Conservation (phyloP, 2,113 vertebrate species). For the Urocolius indicus region DNA sequence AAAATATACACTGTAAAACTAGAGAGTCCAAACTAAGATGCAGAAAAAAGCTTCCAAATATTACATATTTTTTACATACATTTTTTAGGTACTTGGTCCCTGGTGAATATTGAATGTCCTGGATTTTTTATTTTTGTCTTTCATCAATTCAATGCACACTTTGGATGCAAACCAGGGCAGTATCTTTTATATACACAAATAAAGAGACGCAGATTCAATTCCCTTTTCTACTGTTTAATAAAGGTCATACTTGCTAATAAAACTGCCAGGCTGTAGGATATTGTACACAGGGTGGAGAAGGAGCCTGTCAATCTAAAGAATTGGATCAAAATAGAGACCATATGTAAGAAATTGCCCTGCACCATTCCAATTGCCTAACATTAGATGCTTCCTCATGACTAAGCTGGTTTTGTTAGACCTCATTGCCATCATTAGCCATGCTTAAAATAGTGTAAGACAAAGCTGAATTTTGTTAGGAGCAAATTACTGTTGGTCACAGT, state of each 20-base stretch:
- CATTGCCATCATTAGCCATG: background rate
- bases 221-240: background rate
- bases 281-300: background rate
- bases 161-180: background rate
- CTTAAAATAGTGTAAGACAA: background rate
- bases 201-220: background rate
- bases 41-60: background rate
- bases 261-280: background rate
- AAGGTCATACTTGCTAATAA: background rate
- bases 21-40: background rate
- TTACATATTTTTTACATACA: fast-evolving
- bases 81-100: background rate
- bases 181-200: background rate
- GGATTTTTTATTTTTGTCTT: background rate
- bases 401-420: background rate
- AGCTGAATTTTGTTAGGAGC: background rate
- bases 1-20: background rate
- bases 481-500: background rate
- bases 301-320: background rate
- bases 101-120: background rate
- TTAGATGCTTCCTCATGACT: background rate
- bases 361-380: background rate
- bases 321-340: background rate
- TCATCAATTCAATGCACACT: background rate
- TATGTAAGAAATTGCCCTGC: background rate